Evolutionary conservation across 2,888 invertebrate species (phyloP).

Genomic region (Tetragnatha montana): DNA sequence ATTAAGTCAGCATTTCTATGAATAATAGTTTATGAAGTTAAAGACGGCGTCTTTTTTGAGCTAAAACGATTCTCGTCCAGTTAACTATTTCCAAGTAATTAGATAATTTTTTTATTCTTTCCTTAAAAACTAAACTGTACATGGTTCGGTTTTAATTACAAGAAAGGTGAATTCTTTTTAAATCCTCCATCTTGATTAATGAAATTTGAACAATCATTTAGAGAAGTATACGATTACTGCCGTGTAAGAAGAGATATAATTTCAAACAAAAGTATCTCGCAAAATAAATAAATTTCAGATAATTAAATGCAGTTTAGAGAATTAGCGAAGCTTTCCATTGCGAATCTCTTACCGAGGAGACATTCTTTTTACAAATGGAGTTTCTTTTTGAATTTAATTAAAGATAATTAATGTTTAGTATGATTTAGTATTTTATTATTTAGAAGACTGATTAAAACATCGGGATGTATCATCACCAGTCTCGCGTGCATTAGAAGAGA

Average conservation of each 20-base stretch:
- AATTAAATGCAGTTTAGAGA: background rate
- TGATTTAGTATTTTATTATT: background rate
- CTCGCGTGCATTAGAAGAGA: background rate
- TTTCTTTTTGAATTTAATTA: background rate
- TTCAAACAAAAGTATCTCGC: background rate
- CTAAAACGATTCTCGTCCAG: background rate
- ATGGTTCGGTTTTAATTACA: background rate
- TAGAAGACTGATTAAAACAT: background rate
- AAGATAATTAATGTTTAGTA: slow-evolving; percentile 1
- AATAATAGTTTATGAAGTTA: background rate
- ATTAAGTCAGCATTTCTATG: background rate
- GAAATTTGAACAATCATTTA: background rate
- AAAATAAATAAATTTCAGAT: background rate
- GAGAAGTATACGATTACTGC: background rate
- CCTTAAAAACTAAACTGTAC: background rate
- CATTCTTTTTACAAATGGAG: background rate
- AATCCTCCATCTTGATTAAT: background rate
- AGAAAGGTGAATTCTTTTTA: background rate
- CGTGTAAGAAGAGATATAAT: background rate
- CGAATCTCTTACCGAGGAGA: background rate
- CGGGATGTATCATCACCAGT: background rate
- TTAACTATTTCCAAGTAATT: background rate
- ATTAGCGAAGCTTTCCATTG: background rate
- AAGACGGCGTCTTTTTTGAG: background rate
- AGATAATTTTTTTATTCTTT: background rate